Conservation (phyloP, 1,140 invertebrate species). For the Drosophila littoralis region DNA sequence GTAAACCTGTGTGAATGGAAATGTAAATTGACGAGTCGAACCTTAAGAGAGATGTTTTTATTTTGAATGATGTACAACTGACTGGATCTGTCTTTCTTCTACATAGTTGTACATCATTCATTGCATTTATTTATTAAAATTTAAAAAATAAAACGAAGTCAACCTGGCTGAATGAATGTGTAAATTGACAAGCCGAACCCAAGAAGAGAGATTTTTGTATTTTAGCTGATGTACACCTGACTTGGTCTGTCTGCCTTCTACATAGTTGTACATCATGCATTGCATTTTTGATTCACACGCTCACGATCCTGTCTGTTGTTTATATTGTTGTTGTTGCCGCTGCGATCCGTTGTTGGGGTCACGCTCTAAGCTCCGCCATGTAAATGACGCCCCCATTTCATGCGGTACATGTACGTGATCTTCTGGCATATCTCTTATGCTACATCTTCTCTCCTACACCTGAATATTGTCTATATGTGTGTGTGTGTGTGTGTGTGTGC, state of each 20-base stretch:
- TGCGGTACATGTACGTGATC: conserved; percentile 69
- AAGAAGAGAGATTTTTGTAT: no score
- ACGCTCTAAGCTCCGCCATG: conserved; percentile 61
- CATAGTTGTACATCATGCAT: neutral
- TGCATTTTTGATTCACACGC: conserved; percentile 66
- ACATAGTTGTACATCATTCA: no score
- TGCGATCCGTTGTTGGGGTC: conserved; percentile 37
- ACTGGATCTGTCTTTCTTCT: no score
- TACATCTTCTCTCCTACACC: conserved; percentile 58
- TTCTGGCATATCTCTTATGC: conserved; percentile 66
- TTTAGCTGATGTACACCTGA: neutral
- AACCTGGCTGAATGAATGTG: no score
- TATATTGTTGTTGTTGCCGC: conserved; percentile 27
- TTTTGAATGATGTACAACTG: no score
- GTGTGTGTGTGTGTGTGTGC: conserved; percentile 50
- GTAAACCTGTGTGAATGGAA: no score
- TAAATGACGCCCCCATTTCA: conserved; percentile 79
- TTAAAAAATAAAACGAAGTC: no score
- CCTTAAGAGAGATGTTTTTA: no score
- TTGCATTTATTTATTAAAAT: no score
- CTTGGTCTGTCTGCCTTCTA: neutral
- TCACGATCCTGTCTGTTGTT: conserved; percentile 60
- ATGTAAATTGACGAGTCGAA: no score
- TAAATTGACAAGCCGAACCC: no score
- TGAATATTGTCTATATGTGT: conserved; percentile 26